Percentiles rank a stretch among this genome's conserved stretches.
Evolutionary conservation across 2,888 invertebrate genomes (phyloP).

Genomic region (Trachelus troglodyta): DNA sequence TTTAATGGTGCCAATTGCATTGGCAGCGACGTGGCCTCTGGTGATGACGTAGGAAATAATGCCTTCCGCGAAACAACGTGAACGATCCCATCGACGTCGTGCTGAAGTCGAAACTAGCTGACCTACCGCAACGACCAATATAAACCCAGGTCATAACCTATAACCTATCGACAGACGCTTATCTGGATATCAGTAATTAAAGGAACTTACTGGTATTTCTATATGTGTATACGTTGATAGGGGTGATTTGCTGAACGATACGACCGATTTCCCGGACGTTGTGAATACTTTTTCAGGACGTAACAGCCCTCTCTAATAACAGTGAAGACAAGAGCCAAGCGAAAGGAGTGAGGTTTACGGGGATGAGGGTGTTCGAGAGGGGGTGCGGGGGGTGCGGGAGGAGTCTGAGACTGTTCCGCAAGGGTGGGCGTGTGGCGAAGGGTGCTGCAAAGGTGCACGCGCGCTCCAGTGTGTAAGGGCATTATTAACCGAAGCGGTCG

Average conservation of each 20-base stretch:
- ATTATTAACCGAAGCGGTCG: slow-evolving; percentile 50
- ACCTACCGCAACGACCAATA: slow-evolving; percentile 45
- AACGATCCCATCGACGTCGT: neutral
- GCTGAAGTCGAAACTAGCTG: slow-evolving; percentile 27
- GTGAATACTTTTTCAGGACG: neutral
- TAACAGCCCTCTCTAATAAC: neutral
- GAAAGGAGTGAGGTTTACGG: slow-evolving; percentile 8
- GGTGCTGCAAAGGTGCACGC: neutral
- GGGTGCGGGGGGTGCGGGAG: neutral
- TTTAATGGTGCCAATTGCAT: neutral
- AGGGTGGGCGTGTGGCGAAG: slow-evolving; percentile 1
- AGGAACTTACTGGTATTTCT: neutral
- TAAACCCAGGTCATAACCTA: slow-evolving; percentile 31
- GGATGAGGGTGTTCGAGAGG: neutral
- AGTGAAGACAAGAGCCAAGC: slow-evolving; percentile 9
- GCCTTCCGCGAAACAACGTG: neutral
- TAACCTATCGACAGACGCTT: slow-evolving; percentile 20
- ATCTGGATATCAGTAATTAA: neutral
- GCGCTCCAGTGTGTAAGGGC: slow-evolving; percentile 20
- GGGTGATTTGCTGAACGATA: neutral
- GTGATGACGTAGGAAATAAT: neutral
- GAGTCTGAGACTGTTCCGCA: neutral
- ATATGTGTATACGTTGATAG: neutral
- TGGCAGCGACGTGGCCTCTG: neutral
- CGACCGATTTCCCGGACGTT: neutral